These are phyloP conservation scores for Muscina levida DNA, from an alignment of 2,888 invertebrate species.

Conservation along the genomic window DNA sequence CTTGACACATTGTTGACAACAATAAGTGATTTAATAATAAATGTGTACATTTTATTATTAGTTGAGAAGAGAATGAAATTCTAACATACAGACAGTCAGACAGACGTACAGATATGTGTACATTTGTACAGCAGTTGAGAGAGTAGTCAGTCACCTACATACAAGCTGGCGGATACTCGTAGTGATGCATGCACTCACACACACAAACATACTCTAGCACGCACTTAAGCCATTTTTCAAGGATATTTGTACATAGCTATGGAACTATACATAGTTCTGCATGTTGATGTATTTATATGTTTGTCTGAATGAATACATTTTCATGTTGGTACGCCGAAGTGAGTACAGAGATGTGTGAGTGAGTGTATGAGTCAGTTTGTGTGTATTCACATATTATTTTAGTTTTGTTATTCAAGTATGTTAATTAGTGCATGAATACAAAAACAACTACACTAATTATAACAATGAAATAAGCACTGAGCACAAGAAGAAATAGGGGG, in stretches of 20 bases:
- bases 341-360: too few relatives aligned
- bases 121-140: too few relatives aligned
- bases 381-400: constrained; percentile 23
- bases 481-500: not conserved
- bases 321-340: not conserved
- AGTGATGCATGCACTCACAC: too few relatives aligned
- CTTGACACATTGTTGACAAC: constrained; percentile 54
- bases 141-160: too few relatives aligned
- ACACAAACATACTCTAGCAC: not conserved
- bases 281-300: constrained; percentile 4
- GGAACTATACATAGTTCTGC: constrained; percentile 6
- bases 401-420: constrained; percentile 26
- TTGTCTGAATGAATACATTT: not conserved
- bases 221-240: constrained; percentile 24
- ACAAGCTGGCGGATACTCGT: too few relatives aligned
- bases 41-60: constrained; percentile 38
- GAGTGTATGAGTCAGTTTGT: too few relatives aligned
- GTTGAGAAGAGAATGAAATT: constrained; percentile 26
- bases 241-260: not conserved
- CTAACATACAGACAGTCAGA: constrained; percentile 26
- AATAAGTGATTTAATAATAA: constrained; percentile 57
- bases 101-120: constrained; percentile 29
- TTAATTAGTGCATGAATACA: constrained; percentile 34
- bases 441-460: constrained; percentile 1
- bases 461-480: not conserved